Conservation (phyloP, 2,113 vertebrate genomes). For the Carettochelys insculpta region DNA sequence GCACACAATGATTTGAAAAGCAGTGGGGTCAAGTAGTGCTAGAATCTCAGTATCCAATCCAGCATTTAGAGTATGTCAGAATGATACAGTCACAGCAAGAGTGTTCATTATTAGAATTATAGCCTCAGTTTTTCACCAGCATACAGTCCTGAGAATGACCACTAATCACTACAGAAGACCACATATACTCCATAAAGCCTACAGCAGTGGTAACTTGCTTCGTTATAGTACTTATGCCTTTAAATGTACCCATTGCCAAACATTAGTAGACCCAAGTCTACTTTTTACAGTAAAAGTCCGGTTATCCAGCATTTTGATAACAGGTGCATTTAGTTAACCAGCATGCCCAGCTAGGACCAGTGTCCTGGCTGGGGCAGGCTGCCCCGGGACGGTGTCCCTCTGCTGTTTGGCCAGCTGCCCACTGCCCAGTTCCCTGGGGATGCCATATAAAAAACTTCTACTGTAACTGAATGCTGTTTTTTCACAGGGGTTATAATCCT, state of each 20-base stretch:
- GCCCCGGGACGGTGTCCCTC: no score
- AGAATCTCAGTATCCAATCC: not conserved
- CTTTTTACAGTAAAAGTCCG: no score
- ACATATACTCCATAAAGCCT: not conserved
- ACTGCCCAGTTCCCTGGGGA: no score
- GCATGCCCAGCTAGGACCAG: no score
- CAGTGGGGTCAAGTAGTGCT: not conserved
- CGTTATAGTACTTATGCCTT: not conserved
- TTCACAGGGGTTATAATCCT: not conserved
- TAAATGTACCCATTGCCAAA: not conserved
- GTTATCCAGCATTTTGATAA: no score
- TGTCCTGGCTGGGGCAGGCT: no score
- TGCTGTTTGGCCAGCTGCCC: no score
- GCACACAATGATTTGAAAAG: not conserved
- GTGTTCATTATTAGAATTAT: not conserved
- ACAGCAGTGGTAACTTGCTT: not conserved
- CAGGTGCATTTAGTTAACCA: no score
- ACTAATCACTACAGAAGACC: not conserved
- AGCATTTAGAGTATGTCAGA: fast-evolving
- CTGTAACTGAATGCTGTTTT: not conserved
- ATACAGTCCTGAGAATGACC: not conserved
- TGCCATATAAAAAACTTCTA: no score
- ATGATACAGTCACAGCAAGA: not conserved
- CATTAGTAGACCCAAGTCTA: not conserved
- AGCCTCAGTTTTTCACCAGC: not conserved